Base-by-base conservation (phyloP, 2,113 vertebrate species). In the Hystrix cristata region DNA sequence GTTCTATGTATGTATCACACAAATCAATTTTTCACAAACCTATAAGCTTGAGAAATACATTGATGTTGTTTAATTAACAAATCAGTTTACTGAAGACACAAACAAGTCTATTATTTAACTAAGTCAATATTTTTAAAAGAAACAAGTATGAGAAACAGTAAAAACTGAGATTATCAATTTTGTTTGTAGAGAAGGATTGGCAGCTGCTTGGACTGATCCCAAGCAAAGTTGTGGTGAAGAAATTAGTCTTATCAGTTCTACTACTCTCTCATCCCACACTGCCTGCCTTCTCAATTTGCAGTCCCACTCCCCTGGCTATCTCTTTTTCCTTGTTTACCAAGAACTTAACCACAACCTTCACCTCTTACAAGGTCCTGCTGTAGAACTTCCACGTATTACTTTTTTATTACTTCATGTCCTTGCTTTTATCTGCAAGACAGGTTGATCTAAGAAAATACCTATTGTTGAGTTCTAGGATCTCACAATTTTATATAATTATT, bases 11-110 rank as follows among this genome's bases (percentile, higher is more conserved):
- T 96, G 97, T 94, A 91, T 95, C 64, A 90, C 92, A 92, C 27
- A 67, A 79, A 96, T 78, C 69, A 88, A 95, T 89, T 60, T 96
- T 34, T 96, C 96, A 91, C 69, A 92, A 57, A 87, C 72, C 76
- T 76, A 87, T 1, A 72, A 71, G 86, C 93, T 92, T 94, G 97
- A 95, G 85, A 83, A 94, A 79, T 38, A 96, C 85, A 62, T 85
- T 38, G 65, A 96, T 96, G 57, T 38, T 96, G 78, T 85, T 98
- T 97, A 97, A 97, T 78, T 97, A 96, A 95, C 78, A 85, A 87
- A n/a, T 34, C 38, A 7, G 78, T 97, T 64, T 51, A 90, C 92
- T 91, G 79, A 88, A 90, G 64, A 95, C 74, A 91, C 69, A 93
- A 88, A 55, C 0, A 38, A 0, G 27, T 25, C 1, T 96, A 65